phyloP scores from a whole-genome alignment of 2,797 vertebrate genomes.

The Micromesistius poutassou region DNA sequence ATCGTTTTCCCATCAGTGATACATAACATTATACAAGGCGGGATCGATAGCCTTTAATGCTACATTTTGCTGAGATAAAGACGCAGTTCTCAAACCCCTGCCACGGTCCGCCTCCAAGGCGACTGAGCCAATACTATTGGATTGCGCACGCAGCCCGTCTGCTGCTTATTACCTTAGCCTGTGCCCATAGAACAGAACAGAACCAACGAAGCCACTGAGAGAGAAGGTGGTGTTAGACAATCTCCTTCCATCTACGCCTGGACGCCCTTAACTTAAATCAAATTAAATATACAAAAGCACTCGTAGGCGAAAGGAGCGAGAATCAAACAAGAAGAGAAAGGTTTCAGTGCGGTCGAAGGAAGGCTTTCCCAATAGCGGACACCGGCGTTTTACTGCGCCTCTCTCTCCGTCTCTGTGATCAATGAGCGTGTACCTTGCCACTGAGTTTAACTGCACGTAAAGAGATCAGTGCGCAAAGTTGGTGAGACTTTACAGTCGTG shows the following conservation, averaged over 20 bases:
- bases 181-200: neutral
- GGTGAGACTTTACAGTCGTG: conserved; percentile 20
- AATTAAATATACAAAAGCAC: conserved; percentile 13
- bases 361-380: conserved; percentile 35
- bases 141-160: neutral
- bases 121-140: neutral
- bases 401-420: conserved; percentile 21
- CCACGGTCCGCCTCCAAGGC: too few species aligned
- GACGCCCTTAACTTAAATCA: conserved; percentile 5
- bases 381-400: neutral
- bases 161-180: neutral
- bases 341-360: conserved; percentile 4
- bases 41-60: too few species aligned
- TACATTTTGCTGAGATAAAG: too few species aligned
- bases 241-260: conserved; percentile 17
- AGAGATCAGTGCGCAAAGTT: conserved; percentile 44
- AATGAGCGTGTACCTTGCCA: conserved; percentile 11
- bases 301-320: conserved; percentile 14
- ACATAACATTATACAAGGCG: too few species aligned
- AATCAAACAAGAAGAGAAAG: conserved; percentile 21
- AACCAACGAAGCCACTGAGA: conserved; percentile 3
- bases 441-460: neutral
- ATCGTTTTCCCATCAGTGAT: too few species aligned
- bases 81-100: too few species aligned
- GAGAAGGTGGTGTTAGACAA: conserved; percentile 28